Conservation (phyloP, 2,888 invertebrate genomes). For the Cephus nigrinus region DNA sequence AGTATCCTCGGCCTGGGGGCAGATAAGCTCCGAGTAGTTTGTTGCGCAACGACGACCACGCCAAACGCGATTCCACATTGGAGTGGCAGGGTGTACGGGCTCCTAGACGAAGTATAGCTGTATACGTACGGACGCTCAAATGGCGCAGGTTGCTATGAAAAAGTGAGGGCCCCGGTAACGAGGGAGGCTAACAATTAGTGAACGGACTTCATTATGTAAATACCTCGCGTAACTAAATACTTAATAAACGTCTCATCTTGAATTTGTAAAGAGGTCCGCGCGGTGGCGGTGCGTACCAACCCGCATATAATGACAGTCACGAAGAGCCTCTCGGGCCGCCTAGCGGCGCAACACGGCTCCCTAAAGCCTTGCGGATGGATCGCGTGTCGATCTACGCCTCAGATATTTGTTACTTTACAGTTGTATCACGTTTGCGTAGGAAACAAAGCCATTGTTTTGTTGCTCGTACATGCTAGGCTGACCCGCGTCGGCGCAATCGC, state of each 20-base stretch:
- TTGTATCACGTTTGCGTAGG: slow-evolving; percentile 61
- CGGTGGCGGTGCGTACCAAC: slow-evolving; percentile 15
- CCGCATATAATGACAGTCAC: slow-evolving; percentile 17
- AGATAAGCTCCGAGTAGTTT: too few relatives aligned
- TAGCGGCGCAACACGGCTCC: slow-evolving; percentile 29
- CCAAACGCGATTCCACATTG: too few relatives aligned
- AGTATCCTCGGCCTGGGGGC: too few relatives aligned
- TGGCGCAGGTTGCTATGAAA: too few relatives aligned
- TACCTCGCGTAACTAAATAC: slow-evolving; percentile 52
- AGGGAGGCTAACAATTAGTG: slow-evolving; percentile 48
- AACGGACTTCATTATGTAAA: slow-evolving; percentile 54
- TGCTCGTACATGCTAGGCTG: slow-evolving; percentile 49
- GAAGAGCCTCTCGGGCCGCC: not conserved
- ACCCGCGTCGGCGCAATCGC: slow-evolving; percentile 27
- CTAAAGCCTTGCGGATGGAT: slow-evolving; percentile 47
- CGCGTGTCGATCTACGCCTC: slow-evolving; percentile 62
- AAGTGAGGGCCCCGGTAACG: slow-evolving; percentile 4
- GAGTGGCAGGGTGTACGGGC: too few relatives aligned
- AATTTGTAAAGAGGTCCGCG: slow-evolving; percentile 45
- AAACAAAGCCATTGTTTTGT: slow-evolving; percentile 63
- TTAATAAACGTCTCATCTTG: slow-evolving; percentile 52
- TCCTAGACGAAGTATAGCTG: too few relatives aligned
- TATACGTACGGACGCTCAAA: too few relatives aligned
- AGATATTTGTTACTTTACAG: slow-evolving; percentile 64
- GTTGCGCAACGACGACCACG: too few relatives aligned